phyloP scores from a whole-genome alignment of 2,888 invertebrate genomes.

The Caenorhabditis sp. region DNA sequence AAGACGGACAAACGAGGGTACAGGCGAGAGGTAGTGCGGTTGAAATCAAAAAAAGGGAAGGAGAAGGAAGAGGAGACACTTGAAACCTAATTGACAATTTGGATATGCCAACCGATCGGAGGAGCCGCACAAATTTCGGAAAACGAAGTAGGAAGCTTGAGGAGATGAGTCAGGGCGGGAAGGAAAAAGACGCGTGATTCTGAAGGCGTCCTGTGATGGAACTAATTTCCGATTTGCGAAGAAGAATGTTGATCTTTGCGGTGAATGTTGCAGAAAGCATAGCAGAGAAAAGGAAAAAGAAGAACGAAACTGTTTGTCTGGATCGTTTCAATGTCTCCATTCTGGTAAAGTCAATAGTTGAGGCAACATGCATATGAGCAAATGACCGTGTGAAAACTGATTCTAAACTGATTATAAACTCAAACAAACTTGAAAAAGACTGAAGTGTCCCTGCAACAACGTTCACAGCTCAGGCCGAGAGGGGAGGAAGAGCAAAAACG shows the following conservation, averaged over 20 bases:
- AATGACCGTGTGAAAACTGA: too few species aligned
- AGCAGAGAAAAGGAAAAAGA: neutral
- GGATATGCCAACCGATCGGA: neutral
- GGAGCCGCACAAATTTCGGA: too few species aligned
- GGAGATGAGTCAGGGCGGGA: neutral
- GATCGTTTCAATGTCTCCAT: too few species aligned
- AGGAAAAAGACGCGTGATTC: conserved; percentile 10
- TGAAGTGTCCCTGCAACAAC: too few species aligned
- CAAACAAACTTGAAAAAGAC: too few species aligned
- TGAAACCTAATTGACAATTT: conserved; percentile 42
- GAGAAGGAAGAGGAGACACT: conserved; percentile 20
- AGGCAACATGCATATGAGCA: too few species aligned
- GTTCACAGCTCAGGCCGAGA: too few species aligned
- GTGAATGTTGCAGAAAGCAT: conserved; percentile 16
- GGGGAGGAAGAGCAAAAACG: neutral
- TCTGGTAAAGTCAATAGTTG: too few species aligned
- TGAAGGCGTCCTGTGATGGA: conserved; percentile 14
- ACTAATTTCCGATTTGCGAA: conserved; percentile 26
- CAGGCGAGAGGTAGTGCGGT: conserved; percentile 19
- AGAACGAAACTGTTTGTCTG: too few species aligned
- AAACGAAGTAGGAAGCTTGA: neutral
- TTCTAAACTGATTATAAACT: too few species aligned
- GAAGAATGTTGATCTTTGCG: conserved; percentile 27
- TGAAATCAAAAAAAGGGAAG: too few species aligned
- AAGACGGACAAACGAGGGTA: conserved; percentile 10